A percentile compares a stretch with the other conserved stretches of the same genome.
Evolutionary conservation across 1,140 invertebrate genomes (phyloP).

Genomic region (Zaprionus capensis): DNA sequence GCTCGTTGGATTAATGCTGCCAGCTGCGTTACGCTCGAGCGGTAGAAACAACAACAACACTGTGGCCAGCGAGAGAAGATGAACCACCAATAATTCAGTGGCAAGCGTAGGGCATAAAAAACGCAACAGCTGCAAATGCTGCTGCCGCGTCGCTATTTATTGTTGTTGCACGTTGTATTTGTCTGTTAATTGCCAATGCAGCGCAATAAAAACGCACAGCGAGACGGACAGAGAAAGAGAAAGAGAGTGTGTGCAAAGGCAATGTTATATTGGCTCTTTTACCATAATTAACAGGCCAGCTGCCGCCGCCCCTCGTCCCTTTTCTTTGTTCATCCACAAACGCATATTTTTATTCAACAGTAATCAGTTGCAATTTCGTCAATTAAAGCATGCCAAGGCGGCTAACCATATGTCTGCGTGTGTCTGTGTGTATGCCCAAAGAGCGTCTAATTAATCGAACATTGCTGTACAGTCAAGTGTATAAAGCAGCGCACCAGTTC

Average conservation of each 20-base stretch:
- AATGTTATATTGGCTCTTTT: slow-evolving; percentile 13
- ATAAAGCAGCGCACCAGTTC: slow-evolving; percentile 13
- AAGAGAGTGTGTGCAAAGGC: background rate
- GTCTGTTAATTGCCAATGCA: slow-evolving; percentile 72
- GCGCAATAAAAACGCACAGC: slow-evolving; percentile 61
- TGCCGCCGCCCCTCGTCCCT: slow-evolving; percentile 10
- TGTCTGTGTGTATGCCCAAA: slow-evolving; percentile 3
- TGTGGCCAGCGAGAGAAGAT: slow-evolving; percentile 40
- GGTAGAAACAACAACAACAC: slow-evolving; percentile 7
- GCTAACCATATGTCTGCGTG: background rate
- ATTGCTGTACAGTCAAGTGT: slow-evolving; percentile 38
- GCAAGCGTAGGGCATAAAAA: slow-evolving; percentile 66
- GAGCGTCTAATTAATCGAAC: slow-evolving; percentile 73
- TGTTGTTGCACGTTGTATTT: slow-evolving; percentile 66
- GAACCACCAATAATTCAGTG: slow-evolving; percentile 76
- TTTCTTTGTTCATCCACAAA: slow-evolving; percentile 40
- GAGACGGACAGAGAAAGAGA: background rate
- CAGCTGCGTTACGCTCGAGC: slow-evolving; percentile 49
- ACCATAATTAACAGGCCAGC: slow-evolving; percentile 64
- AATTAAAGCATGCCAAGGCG: slow-evolving; percentile 24
- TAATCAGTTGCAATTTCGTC: slow-evolving; percentile 37
- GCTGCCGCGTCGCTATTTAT: slow-evolving; percentile 58
- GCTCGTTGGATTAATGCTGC: slow-evolving; percentile 63
- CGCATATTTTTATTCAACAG: slow-evolving; percentile 37
- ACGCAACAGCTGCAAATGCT: slow-evolving; percentile 64